These are phyloP conservation scores for Ditula angustiorana DNA, from an alignment of 2,888 invertebrate genomes.

Conservation along the genomic window DNA sequence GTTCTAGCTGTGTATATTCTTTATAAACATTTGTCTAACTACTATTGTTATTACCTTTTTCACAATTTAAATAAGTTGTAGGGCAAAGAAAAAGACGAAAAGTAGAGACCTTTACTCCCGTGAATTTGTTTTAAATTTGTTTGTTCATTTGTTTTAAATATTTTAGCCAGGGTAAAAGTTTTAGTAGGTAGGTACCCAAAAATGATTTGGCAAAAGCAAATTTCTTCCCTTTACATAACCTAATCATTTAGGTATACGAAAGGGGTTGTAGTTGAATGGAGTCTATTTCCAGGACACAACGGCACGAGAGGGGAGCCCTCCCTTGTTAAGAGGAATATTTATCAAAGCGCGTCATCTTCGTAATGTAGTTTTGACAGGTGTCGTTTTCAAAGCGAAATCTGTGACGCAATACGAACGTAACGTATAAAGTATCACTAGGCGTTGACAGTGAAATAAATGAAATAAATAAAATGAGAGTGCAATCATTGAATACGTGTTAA, in stretches of 20 bases:
- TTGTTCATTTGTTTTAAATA: too few species aligned
- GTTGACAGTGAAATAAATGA: too few species aligned
- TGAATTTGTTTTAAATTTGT: too few species aligned
- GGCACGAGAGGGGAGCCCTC: constrained; percentile 11
- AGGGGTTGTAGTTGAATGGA: constrained; percentile 21
- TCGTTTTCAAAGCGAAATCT: not conserved
- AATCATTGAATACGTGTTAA: too few species aligned
- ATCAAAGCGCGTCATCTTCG: constrained; percentile 11
- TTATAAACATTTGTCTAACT: too few species aligned
- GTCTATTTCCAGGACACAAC: constrained; percentile 20
- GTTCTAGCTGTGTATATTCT: too few species aligned
- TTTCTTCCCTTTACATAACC: constrained; percentile 3
- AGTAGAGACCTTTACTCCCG: too few species aligned
- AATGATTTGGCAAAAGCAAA: not conserved
- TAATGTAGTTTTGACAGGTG: constrained; percentile 40
- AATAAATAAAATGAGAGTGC: too few species aligned
- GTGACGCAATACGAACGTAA: not conserved
- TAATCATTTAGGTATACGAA: constrained; percentile 2
- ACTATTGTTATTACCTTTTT: too few species aligned
- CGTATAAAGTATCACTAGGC: not conserved
- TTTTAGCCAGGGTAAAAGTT: not conserved
- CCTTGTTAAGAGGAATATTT: constrained; percentile 15
- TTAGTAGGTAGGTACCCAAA: not conserved
- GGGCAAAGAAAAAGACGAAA: too few species aligned
- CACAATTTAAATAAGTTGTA: too few species aligned